phyloP scores from a whole-genome alignment of 2,888 invertebrate species.

The Prosapia bicincta region DNA sequence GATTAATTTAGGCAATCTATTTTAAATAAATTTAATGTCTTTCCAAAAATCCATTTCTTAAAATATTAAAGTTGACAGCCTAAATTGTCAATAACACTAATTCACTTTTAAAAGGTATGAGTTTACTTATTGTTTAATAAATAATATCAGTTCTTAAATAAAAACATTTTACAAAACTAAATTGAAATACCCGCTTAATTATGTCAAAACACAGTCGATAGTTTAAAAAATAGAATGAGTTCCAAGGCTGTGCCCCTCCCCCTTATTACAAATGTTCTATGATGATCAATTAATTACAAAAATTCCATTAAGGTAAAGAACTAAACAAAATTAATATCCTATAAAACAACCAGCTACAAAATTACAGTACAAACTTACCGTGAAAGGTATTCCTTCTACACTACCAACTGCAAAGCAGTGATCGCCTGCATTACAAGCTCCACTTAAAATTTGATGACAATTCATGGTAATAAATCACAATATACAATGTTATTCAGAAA shows the following conservation, averaged over 20 bases:
- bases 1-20: too few relatives aligned
- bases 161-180: too few relatives aligned
- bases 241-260: slow-evolving; percentile 3
- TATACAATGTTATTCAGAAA: not conserved
- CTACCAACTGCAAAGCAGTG: slow-evolving; percentile 98
- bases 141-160: too few relatives aligned
- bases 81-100: too few relatives aligned
- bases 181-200: not conserved
- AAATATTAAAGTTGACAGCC: too few relatives aligned
- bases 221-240: not conserved
- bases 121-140: too few relatives aligned
- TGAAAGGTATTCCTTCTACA: slow-evolving; percentile 97
- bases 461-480: slow-evolving; percentile 57
- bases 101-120: too few relatives aligned
- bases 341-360: not conserved
- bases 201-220: not conserved
- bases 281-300: too few relatives aligned
- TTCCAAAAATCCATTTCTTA: too few relatives aligned
- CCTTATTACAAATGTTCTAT: not conserved
- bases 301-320: not conserved
- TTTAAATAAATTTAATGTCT: too few relatives aligned
- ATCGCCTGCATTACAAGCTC: slow-evolving; percentile 98
- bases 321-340: not conserved
- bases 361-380: slow-evolving; percentile 59
- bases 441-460: slow-evolving; percentile 98